Evolutionary conservation across 2,888 invertebrate genomes (phyloP).

Genomic region (Trachelus troglodyta): DNA sequence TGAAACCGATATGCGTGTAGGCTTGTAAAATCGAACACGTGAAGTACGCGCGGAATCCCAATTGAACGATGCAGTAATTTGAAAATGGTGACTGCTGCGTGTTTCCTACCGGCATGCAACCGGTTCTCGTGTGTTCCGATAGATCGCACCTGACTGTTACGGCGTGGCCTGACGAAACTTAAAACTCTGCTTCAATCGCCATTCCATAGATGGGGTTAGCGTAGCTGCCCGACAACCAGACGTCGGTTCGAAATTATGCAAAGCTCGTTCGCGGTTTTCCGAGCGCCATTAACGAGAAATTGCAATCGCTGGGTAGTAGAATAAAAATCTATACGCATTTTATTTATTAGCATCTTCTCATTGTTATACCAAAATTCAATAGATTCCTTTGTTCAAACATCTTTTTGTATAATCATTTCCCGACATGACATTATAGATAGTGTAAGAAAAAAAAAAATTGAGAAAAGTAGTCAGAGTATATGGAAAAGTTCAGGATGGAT

Average conservation of each 20-base stretch:
- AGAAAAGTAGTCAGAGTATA: background rate
- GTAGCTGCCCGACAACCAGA: background rate
- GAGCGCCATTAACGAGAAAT: background rate
- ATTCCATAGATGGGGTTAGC: background rate
- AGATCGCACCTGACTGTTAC: background rate
- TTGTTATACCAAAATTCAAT: no score
- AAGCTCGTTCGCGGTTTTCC: background rate
- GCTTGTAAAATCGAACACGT: conserved; percentile 30
- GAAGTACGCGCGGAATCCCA: conserved; percentile 14
- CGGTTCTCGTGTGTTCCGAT: background rate
- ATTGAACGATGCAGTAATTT: conserved; percentile 31
- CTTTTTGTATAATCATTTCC: no score
- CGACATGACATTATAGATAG: background rate
- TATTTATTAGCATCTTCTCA: no score
- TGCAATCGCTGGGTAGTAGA: background rate
- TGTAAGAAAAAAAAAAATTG: background rate
- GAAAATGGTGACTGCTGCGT: conserved; percentile 28
- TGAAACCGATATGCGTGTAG: background rate
- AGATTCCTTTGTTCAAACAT: no score
- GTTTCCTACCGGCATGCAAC: background rate
- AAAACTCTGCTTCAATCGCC: background rate
- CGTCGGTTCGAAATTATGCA: background rate
- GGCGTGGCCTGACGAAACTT: background rate
- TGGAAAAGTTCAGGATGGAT: background rate
- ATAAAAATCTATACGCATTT: background rate